These are phyloP conservation scores for Coreoperca whiteheadi DNA, from an alignment of 2,113 vertebrate genomes.

Conservation along the genomic window DNA sequence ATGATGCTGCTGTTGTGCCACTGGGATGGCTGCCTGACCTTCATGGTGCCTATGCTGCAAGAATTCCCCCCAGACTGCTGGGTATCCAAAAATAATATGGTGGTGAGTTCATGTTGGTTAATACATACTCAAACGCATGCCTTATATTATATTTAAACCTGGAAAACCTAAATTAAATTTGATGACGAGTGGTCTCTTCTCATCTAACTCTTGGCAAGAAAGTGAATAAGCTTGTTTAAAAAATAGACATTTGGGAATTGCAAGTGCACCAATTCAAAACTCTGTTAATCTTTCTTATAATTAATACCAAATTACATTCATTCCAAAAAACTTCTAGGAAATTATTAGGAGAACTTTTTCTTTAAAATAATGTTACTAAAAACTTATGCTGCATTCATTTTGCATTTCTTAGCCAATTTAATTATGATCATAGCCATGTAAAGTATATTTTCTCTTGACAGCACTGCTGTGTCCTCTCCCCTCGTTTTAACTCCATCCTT, in stretches of 20 bases:
- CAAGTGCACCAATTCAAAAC: not conserved
- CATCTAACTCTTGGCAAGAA: not conserved
- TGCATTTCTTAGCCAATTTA: not conserved
- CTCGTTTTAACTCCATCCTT: not conserved
- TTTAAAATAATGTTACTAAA: not conserved
- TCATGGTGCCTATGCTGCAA: slow-evolving; percentile 87
- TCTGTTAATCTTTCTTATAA: not conserved
- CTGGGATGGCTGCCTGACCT: slow-evolving; percentile 87
- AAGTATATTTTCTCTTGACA: slow-evolving; percentile 1
- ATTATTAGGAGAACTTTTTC: not conserved
- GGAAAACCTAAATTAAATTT: no score
- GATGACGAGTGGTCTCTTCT: not conserved
- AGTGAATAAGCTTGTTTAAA: not conserved
- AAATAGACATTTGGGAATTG: not conserved
- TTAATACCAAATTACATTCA: not conserved
- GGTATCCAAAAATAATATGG: slow-evolving; percentile 86
- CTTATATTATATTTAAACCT: not conserved
- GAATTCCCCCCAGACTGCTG: slow-evolving; percentile 86
- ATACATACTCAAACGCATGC: not conserved
- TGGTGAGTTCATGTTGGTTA: slow-evolving; percentile 72
- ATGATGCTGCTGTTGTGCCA: slow-evolving; percentile 88
- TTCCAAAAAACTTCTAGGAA: not conserved
- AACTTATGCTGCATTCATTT: not conserved
- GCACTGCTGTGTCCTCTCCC: not conserved
- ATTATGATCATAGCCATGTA: not conserved